Evolutionary conservation across 2,888 invertebrate genomes (phyloP).

Genomic region (Megalurothrips usitatus): DNA sequence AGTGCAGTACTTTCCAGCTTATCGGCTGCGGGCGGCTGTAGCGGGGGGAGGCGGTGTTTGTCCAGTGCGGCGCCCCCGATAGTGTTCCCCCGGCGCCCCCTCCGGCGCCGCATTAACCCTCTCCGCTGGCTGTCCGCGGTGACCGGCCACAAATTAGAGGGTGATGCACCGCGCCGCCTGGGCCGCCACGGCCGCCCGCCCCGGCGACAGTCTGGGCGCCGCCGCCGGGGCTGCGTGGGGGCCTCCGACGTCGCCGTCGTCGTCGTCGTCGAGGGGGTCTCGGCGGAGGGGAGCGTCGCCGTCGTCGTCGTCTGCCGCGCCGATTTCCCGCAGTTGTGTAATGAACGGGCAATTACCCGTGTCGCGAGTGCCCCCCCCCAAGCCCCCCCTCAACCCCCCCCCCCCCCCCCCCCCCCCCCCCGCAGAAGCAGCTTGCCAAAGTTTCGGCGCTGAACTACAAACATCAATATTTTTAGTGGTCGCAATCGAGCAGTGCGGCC

Average conservation of each 20-base stretch:
- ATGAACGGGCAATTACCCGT: conserved; percentile 1
- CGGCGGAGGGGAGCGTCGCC: background rate
- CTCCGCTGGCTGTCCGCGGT: background rate
- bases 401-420: too few relatives aligned
- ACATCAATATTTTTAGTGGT: background rate
- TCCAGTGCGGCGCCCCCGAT: too few relatives aligned
- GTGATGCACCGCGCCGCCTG: background rate
- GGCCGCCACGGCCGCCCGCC: background rate
- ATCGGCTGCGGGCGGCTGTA: too few relatives aligned
- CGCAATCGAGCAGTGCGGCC: background rate
- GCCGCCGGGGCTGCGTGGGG: too few relatives aligned
- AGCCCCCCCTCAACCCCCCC: too few relatives aligned
- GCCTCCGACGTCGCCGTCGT: too few relatives aligned
- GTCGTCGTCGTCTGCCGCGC: conserved; percentile 16
- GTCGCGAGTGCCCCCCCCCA: background rate
- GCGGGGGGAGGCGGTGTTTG: too few relatives aligned
- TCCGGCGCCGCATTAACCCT: too few relatives aligned
- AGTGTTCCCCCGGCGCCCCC: too few relatives aligned
- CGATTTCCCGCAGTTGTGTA: conserved; percentile 12
- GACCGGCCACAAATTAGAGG: background rate
- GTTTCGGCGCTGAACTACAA: background rate
- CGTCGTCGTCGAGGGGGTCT: background rate
- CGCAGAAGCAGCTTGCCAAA: background rate
- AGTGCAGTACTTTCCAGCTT: too few relatives aligned
- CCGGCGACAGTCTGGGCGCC: too few relatives aligned